phyloP scores from a whole-genome alignment of 2,888 invertebrate species.

The Scaeva pyrastri region DNA sequence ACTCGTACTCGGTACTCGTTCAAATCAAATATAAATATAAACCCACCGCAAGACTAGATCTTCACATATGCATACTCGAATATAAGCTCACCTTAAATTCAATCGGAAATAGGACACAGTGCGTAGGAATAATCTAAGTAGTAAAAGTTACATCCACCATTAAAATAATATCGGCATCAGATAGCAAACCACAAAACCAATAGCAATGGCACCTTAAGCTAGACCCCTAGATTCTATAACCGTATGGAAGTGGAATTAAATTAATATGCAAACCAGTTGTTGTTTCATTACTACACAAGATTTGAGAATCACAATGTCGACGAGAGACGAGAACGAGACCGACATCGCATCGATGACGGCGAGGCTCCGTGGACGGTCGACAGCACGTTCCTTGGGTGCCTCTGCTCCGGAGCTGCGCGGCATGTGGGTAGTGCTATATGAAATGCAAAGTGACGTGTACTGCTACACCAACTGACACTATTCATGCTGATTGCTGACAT shows the following conservation, averaged over 20 bases:
- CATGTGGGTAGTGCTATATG: constrained; percentile 69
- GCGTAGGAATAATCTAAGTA: constrained; percentile 63
- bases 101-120: constrained; percentile 67
- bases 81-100: constrained; percentile 60
- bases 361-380: constrained; percentile 34
- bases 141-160: constrained; percentile 60
- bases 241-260: constrained; percentile 26
- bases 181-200: constrained; percentile 29
- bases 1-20: too few relatives aligned
- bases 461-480: constrained; percentile 41
- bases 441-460: constrained; percentile 63
- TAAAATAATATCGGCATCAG: constrained; percentile 49
- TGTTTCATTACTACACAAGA: constrained; percentile 50
- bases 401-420: too few relatives aligned
- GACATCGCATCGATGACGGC: not conserved
- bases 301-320: constrained; percentile 30
- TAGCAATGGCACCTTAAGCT: constrained; percentile 37
- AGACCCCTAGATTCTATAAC: not conserved
- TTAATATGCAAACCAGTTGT: constrained; percentile 63
- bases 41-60: constrained; percentile 36
- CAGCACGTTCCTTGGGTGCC: constrained; percentile 40
- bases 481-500: constrained; percentile 49
- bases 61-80: not conserved
- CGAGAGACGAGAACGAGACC: constrained; percentile 29
- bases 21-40: not conserved